Conservation (phyloP, 1,140 invertebrate species). For the Zeugodacus cucurbitae region DNA sequence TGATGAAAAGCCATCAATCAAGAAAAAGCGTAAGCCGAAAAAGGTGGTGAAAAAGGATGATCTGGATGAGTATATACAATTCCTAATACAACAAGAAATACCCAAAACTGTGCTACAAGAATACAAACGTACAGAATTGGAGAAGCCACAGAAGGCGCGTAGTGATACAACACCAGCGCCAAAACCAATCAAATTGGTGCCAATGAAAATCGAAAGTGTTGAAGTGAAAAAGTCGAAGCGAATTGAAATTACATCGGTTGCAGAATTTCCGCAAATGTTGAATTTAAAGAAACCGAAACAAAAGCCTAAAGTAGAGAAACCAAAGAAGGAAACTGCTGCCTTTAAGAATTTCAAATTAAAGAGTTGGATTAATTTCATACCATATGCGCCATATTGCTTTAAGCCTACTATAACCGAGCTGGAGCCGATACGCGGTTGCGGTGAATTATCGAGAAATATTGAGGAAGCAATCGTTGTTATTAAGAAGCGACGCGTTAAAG, state of each 20-base stretch:
- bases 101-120: conserved; percentile 62
- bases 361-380: conserved; percentile 59
- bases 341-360: conserved; percentile 61
- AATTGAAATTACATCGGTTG: conserved; percentile 60
- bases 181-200: conserved; percentile 55
- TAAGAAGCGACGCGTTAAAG: conserved; percentile 56
- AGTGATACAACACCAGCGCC: conserved; percentile 51
- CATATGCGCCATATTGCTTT: conserved; percentile 58
- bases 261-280: conserved; percentile 59
- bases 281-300: conserved; percentile 64
- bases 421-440: conserved; percentile 50
- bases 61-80: conserved; percentile 64
- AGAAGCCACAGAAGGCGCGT: conserved; percentile 57
- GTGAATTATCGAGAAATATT: conserved; percentile 61
- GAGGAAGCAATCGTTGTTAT: conserved; percentile 58
- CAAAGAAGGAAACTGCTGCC: conserved; percentile 59
- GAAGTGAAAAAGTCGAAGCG: conserved; percentile 55
- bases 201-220: conserved; percentile 59
- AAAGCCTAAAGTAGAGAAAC: conserved; percentile 63
- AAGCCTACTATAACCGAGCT: conserved; percentile 53
- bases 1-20: not conserved
- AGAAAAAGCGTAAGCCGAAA: conserved; percentile 49
- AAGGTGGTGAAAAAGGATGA: conserved; percentile 60
- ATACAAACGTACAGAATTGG: conserved; percentile 58
- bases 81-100: conserved; percentile 63